Evolutionary conservation across 2,888 invertebrate genomes (phyloP).

Genomic region (Anthophora plumipes): DNA sequence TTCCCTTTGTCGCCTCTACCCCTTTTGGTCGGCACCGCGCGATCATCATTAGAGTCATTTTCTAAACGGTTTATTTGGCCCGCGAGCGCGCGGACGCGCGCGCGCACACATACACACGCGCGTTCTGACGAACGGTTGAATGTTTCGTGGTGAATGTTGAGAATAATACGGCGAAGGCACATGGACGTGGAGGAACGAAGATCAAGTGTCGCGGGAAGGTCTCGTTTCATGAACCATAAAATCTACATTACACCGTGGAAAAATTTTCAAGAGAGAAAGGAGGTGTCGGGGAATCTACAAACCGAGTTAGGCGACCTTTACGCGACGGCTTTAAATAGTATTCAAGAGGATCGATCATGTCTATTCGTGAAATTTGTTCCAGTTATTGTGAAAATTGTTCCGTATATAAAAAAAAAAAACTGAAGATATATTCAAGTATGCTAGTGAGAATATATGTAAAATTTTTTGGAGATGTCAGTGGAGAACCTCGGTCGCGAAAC

Average conservation of each 20-base stretch:
- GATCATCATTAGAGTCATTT: slow-evolving; percentile 55
- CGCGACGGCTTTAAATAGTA: slow-evolving; percentile 43
- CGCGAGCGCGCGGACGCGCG: no score
- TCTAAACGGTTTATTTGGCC: slow-evolving; percentile 58
- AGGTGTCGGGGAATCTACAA: slow-evolving; percentile 10
- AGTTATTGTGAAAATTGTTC: no score
- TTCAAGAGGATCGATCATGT: slow-evolving; percentile 50
- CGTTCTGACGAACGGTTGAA: not conserved
- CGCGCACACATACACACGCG: not conserved
- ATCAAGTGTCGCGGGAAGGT: not conserved
- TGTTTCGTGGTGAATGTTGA: not conserved
- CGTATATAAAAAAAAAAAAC: no score
- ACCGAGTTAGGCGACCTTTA: slow-evolving; percentile 15
- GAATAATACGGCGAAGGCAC: not conserved
- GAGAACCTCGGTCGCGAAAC: slow-evolving; percentile 5
- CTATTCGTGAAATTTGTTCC: slow-evolving; percentile 9
- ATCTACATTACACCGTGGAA: not conserved
- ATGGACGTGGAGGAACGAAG: not conserved
- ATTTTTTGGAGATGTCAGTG: slow-evolving; percentile 35
- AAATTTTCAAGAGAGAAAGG: not conserved
- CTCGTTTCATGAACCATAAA: not conserved
- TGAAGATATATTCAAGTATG: no score
- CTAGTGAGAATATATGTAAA: slow-evolving; percentile 56
- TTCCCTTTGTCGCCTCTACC: slow-evolving; percentile 28
- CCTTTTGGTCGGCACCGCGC: slow-evolving; percentile 34